These are phyloP conservation scores for Paelopatides confundens DNA, from an alignment of 53 echinoderm and acorn worm genomes.

Conservation along the genomic window DNA sequence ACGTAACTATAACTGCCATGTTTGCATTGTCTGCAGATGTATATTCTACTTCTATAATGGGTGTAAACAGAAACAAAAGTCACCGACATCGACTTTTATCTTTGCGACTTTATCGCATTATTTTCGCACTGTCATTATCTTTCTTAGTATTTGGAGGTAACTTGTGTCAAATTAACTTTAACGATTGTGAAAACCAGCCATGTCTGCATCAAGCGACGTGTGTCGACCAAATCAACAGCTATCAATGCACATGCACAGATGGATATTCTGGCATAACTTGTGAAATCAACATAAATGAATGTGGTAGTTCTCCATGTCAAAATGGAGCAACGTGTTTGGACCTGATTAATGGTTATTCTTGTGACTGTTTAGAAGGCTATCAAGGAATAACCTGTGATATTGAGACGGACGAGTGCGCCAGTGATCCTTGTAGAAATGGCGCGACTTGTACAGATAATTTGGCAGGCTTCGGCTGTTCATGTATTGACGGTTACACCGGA, in stretches of 20 bases:
- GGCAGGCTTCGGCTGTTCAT: constrained; percentile 46
- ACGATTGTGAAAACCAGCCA: constrained; percentile 12
- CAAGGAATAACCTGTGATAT: background rate
- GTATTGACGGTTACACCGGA: constrained; percentile 55
- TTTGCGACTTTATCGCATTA: too few relatives aligned
- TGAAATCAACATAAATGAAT: background rate
- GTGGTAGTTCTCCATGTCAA: background rate
- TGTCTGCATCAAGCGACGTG: background rate
- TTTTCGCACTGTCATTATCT: too few relatives aligned
- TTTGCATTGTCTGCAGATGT: too few relatives aligned
- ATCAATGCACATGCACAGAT: background rate
- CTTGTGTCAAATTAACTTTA: constrained; percentile 15
- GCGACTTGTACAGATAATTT: background rate
- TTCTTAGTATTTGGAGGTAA: background rate
- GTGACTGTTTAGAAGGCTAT: constrained; percentile 29
- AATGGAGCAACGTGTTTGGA: constrained; percentile 6
- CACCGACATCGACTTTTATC: too few relatives aligned
- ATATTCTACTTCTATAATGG: too few relatives aligned
- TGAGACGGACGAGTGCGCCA: background rate
- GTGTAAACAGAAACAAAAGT: too few relatives aligned
- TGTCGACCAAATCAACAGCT: background rate
- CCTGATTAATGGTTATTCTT: background rate
- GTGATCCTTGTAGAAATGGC: background rate
- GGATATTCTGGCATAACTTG: background rate
- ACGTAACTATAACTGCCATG: too few relatives aligned